phyloP scores from a whole-genome alignment of 35 echinoderm and acorn worm species.

The Patiria miniata region DNA sequence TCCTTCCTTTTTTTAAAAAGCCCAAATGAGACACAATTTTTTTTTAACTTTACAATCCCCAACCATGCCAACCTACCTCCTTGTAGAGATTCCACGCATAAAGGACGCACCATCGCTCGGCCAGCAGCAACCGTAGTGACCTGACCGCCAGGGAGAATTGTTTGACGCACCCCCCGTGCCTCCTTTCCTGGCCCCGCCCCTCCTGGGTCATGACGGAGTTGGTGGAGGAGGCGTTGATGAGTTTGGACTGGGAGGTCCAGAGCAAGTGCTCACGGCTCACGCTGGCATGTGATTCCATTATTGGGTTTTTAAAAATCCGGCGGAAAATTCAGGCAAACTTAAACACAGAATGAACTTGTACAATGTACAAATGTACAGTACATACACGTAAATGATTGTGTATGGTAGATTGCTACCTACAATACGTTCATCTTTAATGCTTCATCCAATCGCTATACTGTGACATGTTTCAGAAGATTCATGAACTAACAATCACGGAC shows the following conservation, averaged over 20 bases:
- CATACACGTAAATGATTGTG: too few species aligned
- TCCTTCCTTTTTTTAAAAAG: too few species aligned
- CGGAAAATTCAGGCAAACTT: neutral
- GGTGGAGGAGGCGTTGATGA: neutral
- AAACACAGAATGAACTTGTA: slow-evolving; percentile 12
- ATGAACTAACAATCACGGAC: too few species aligned
- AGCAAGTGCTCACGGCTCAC: neutral
- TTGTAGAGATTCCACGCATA: slow-evolving; percentile 47
- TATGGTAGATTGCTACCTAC: too few species aligned
- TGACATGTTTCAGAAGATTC: too few species aligned
- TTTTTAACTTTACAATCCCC: too few species aligned
- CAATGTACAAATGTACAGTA: too few species aligned
- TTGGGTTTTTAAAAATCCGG: neutral
- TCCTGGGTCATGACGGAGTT: neutral
- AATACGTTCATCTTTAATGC: too few species aligned
- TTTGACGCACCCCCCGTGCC: neutral
- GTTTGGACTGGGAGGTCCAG: neutral
- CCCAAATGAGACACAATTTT: too few species aligned
- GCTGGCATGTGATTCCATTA: slow-evolving; percentile 1
- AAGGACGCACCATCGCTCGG: slow-evolving; percentile 33
- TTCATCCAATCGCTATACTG: too few species aligned
- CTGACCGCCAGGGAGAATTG: neutral
- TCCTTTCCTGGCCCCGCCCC: neutral
- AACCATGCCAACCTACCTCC: too few species aligned
- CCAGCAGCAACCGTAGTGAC: slow-evolving; percentile 14